Conservation (phyloP, 2,797 vertebrate genomes). For the Florisuga fusca region DNA sequence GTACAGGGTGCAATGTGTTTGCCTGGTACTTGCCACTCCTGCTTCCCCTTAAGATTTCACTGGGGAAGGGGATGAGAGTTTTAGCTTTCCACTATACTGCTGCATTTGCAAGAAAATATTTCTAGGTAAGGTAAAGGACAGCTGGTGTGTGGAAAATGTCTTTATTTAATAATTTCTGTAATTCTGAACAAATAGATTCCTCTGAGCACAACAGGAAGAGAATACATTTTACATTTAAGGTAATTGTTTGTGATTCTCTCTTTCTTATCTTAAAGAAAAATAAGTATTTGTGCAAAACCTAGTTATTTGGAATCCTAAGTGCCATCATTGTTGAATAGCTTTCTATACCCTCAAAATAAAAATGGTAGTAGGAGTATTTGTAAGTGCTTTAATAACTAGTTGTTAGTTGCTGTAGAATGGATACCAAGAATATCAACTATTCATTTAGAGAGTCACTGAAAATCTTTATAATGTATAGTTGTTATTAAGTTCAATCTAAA, state of each 20-base stretch:
- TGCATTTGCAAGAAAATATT: neutral
- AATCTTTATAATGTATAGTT: neutral
- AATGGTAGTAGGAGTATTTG: neutral
- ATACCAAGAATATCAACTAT: conserved; percentile 41
- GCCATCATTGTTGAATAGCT: neutral
- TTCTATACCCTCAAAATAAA: conserved; percentile 28
- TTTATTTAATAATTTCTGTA: neutral
- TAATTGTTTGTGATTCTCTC: neutral
- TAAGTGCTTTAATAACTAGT: conserved; percentile 42
- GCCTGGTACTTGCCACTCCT: neutral
- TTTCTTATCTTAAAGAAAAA: neutral
- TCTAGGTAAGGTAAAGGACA: neutral
- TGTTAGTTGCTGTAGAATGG: conserved; percentile 11
- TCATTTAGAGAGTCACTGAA: neutral
- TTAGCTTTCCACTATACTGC: neutral
- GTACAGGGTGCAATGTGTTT: neutral
- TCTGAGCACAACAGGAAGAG: neutral
- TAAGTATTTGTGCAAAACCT: neutral
- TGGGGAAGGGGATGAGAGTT: neutral
- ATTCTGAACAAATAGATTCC: neutral
- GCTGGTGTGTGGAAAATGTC: neutral
- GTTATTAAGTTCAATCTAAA: conserved; percentile 39
- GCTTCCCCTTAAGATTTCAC: neutral
- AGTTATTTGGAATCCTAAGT: neutral
- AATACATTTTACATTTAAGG: neutral